Percentiles rank a stretch among this genome's conserved stretches.
Conservation (phyloP, 2,113 vertebrate genomes). For the Hemicordylus capensis region DNA sequence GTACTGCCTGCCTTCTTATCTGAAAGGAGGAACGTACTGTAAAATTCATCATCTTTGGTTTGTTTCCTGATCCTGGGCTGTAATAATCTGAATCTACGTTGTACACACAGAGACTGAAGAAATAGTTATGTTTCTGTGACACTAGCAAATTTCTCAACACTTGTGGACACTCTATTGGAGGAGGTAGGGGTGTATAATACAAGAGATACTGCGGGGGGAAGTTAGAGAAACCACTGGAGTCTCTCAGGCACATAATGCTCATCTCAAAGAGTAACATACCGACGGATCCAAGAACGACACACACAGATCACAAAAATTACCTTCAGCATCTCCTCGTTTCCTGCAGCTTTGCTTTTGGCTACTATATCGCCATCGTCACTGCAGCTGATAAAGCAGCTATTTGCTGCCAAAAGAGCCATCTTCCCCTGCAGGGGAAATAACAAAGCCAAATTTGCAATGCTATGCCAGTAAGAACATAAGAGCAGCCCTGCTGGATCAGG, state of each 20-base stretch:
- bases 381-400: slow-evolving; percentile 94
- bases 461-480: too few relatives aligned
- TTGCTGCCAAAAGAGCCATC: slow-evolving; percentile 92
- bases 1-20: too few relatives aligned
- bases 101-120: neutral
- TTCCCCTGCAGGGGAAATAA: slow-evolving; percentile 80
- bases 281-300: neutral
- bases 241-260: too few relatives aligned
- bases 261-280: neutral
- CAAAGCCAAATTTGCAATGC: slow-evolving; percentile 20
- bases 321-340: slow-evolving; percentile 95
- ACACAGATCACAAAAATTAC: slow-evolving; percentile 66
- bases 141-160: neutral
- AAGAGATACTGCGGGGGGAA: neutral
- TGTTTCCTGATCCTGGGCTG: too few relatives aligned
- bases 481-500: too few relatives aligned
- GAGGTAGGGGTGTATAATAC: neutral
- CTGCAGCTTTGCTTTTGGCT: slow-evolving; percentile 90
- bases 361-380: slow-evolving; percentile 94
- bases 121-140: neutral
- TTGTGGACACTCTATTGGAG: neutral
- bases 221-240: neutral
- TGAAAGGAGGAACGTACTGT: too few relatives aligned
- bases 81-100: too few relatives aligned
- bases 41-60: too few relatives aligned